Conservation (phyloP, 2,113 vertebrate genomes). For the Panthera uncia region DNA sequence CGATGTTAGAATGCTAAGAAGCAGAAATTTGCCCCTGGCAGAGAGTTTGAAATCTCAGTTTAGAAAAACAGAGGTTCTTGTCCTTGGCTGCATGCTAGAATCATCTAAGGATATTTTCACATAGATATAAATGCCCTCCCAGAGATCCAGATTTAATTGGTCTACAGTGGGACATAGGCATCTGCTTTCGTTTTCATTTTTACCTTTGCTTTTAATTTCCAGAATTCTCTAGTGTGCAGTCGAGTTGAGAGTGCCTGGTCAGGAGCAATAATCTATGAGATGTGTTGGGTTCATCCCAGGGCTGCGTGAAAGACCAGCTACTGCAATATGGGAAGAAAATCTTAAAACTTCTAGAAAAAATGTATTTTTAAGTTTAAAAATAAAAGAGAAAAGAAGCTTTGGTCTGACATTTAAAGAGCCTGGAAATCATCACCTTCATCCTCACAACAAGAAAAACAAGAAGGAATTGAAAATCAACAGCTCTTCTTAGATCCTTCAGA, state of each 20-base stretch:
- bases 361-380: neutral
- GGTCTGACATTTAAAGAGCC: neutral
- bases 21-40: neutral
- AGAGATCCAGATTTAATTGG: neutral
- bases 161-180: neutral
- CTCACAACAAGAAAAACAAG: neutral
- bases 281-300: neutral
- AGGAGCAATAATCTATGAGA: neutral
- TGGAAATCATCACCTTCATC: neutral
- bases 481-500: neutral
- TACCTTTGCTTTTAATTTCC: constrained; percentile 7
- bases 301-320: neutral
- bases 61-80: neutral
- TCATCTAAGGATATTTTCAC: neutral
- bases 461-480: neutral
- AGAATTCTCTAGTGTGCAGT: neutral
- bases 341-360: neutral
- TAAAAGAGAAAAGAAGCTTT: neutral
- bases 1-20: neutral
- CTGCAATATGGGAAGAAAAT: neutral
- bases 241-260: neutral
- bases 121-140: neutral
- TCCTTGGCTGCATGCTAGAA: neutral
- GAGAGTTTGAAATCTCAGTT: neutral
- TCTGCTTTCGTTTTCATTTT: neutral